Evolutionary conservation across 2,888 invertebrate species (phyloP), one percentile per base, ranked within the genome.

Genomic region (Platynereis dumerilii): DNA sequence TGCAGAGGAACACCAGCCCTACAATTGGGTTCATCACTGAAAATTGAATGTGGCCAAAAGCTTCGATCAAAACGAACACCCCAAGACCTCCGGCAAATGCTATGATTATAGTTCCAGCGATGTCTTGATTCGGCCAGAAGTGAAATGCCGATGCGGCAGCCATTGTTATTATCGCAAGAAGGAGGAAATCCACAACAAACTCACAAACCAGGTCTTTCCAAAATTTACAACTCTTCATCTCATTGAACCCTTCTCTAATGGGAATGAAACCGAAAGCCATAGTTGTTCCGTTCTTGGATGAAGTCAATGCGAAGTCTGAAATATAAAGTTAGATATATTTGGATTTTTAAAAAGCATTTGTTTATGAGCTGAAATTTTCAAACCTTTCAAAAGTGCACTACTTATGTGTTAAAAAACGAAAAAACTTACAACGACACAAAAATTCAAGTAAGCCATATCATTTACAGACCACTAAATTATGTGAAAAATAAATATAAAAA

Each of bases 1-100:
- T 52, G 7, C 7, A 22, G 7, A 52, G 7, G 17, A 52, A 52
- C 52, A 52, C 52, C 52, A 52, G 7, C 20, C 20, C 24, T 10
- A 24, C 52, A 52, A 52, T 24, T 52, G 52, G 52, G 17, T 52
- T 52, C 52, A 52, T 52, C 7, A 52, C 52, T 5, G 52, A 20
- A 10, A 10, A 5, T 24, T 52, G 52, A 17, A 52, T 52, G 52
- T 52, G 52, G 17, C 52, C 52, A 17, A 52, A 52, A 24, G 52
- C 7, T 17, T 52, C 52, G 52, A 52, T 52, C 7, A 5, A 17
- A 52, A 52, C 52, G 17, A 52, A 52, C 7, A 52, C 52, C 7
- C 20, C 24, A 24, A 52, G 17, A 22, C n/a, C 52, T 22, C 52
- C 52, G 17, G 52, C n/a, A 17, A 52, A 52, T 10, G 52, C 52